Evolutionary conservation across 2,113 vertebrate species (phyloP).

Genomic region (Laticauda laticaudata): DNA sequence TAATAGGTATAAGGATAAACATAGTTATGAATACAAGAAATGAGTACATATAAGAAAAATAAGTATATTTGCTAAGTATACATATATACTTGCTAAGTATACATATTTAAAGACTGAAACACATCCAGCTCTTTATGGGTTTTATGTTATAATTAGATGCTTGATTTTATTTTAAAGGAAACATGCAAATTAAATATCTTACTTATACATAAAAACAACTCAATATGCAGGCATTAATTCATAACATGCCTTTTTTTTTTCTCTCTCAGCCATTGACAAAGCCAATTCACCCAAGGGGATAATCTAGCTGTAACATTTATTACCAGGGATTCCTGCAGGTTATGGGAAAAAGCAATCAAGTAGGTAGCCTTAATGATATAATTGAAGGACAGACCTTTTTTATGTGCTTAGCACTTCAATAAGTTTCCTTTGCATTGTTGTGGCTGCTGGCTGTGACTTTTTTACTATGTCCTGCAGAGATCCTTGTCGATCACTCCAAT

Average conservation of each 20-base stretch:
- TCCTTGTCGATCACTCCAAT: background rate
- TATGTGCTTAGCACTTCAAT: background rate
- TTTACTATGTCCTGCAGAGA: background rate
- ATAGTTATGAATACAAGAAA: no score
- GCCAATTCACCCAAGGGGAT: background rate
- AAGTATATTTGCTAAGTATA: no score
- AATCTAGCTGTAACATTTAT: background rate
- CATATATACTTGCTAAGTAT: background rate
- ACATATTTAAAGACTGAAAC: background rate
- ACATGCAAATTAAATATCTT: background rate
- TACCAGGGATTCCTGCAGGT: background rate
- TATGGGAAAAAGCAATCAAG: background rate
- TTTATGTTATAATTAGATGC: background rate
- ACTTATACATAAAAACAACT: background rate
- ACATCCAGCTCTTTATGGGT: slow-evolving; percentile 14
- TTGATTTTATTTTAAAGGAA: slow-evolving; percentile 6
- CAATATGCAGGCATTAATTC: background rate
- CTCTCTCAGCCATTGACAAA: background rate
- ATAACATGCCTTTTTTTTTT: background rate
- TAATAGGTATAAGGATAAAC: no score
- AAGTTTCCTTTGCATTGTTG: background rate
- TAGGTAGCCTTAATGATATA: background rate
- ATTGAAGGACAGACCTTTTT: background rate
- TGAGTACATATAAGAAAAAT: no score
- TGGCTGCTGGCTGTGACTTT: background rate